phyloP scores from a whole-genome alignment of 2,888 invertebrate species.

The Sminthurinus aureus region DNA sequence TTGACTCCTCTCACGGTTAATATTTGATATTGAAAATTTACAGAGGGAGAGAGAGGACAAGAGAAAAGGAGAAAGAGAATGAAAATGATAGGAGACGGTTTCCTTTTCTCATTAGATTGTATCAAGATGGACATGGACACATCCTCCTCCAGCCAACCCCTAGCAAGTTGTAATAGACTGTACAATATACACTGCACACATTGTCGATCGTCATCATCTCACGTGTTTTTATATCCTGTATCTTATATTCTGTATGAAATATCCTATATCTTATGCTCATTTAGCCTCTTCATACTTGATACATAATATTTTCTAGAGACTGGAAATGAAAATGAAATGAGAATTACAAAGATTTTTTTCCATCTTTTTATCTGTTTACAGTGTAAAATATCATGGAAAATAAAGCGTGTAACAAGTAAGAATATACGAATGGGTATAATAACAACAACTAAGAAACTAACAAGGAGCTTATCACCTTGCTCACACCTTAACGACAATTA shows the following conservation, averaged over 20 bases:
- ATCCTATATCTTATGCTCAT: too few species aligned
- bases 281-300: too few species aligned
- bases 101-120: conserved; percentile 34
- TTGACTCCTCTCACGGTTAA: neutral
- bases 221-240: neutral
- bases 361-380: too few species aligned
- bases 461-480: conserved; percentile 32
- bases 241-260: neutral
- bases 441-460: conserved; percentile 26
- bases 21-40: neutral
- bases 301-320: too few species aligned
- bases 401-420: neutral
- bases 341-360: too few species aligned
- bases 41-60: too few species aligned
- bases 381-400: neutral
- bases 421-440: neutral
- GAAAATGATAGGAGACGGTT: conserved; percentile 21
- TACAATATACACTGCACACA: neutral
- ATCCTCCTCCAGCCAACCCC: neutral
- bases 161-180: neutral
- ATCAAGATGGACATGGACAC: conserved; percentile 22
- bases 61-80: too few species aligned
- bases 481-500: conserved; percentile 35
- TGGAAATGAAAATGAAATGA: too few species aligned
- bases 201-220: neutral